Base-by-base conservation (phyloP, 1,140 invertebrate species). In the Aricia agestis region DNA sequence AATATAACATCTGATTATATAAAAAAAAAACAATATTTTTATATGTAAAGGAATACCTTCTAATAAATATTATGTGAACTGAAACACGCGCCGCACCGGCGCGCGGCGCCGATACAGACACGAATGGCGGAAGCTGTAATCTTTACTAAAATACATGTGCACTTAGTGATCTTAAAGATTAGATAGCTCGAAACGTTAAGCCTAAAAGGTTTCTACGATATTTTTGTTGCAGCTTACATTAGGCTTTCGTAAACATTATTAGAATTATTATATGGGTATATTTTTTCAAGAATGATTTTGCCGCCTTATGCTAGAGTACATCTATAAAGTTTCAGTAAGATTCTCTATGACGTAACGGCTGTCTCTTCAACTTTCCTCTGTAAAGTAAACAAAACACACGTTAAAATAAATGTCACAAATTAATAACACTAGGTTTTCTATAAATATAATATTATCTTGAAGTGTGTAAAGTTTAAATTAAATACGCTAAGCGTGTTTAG, bases 291-390 rank as follows among this genome's bases (percentile, higher is more conserved):
- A 86, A 81, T 85, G 81, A 83, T 82, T 87, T 85, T 84, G 85
- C 85, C 84, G 82, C 83, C 82, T 81, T 85, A 80, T 81, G 73
- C 76, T 83, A 87, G 83, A 82, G 59, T 89, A 90, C 86, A 85
- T 84, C 85, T 90, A 91, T 81, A 76, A 87, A 89, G 78, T 89
- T 91, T 87, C 81, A 84, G 83, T 89, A 84, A 86, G 83, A 87
- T 88, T 91, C 86, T 87, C 87, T 91, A 88, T 84, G 78, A 78
- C 70, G 79, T 74, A 77, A 83, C 78, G 72, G 80, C 82, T 79
- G 79, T 82, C 85, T 87, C 87, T 91, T 91, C 89, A 91, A 91
- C 89, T 90, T 72, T 91, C 89, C 86, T 91, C 89, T 90, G 89
- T 68, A 91, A 90, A 63, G 71, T 74, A 69, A 71, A 65, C 59